phyloP scores from a whole-genome alignment of 2,888 invertebrate species.

The Antheraea assamensis region DNA sequence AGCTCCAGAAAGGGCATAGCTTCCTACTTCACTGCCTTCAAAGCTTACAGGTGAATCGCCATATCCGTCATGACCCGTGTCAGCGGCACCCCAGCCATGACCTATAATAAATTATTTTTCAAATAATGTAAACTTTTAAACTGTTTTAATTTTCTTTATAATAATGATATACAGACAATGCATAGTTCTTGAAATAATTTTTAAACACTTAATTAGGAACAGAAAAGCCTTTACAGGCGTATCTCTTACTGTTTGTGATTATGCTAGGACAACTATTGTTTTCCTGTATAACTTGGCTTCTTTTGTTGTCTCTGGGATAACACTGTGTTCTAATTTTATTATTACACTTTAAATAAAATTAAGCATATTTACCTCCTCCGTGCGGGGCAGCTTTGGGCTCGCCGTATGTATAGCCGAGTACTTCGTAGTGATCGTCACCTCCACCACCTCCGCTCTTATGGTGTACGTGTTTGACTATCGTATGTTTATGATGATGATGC shows the following conservation, averaged over 20 bases:
- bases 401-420: constrained; percentile 85
- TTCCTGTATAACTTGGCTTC: too few species aligned
- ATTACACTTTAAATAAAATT: background rate
- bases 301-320: too few species aligned
- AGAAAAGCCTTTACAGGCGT: too few species aligned
- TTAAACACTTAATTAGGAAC: too few species aligned
- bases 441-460: constrained; percentile 82
- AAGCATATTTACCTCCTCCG: constrained; percentile 55
- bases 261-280: too few species aligned
- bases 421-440: constrained; percentile 84
- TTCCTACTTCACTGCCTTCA: constrained; percentile 63
- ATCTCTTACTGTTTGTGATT: too few species aligned
- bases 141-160: too few species aligned
- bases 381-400: constrained; percentile 82
- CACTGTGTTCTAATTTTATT: background rate
- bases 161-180: too few species aligned
- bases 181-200: too few species aligned
- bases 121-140: background rate
- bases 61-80: constrained; percentile 62
- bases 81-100: constrained; percentile 72
- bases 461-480: constrained; percentile 88
- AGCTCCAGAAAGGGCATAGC: constrained; percentile 57
- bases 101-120: constrained; percentile 40
- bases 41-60: constrained; percentile 71
- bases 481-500: constrained; percentile 89